phyloP scores from a whole-genome alignment of 2,888 invertebrate genomes.

The Synanthedon myopaeformis region DNA sequence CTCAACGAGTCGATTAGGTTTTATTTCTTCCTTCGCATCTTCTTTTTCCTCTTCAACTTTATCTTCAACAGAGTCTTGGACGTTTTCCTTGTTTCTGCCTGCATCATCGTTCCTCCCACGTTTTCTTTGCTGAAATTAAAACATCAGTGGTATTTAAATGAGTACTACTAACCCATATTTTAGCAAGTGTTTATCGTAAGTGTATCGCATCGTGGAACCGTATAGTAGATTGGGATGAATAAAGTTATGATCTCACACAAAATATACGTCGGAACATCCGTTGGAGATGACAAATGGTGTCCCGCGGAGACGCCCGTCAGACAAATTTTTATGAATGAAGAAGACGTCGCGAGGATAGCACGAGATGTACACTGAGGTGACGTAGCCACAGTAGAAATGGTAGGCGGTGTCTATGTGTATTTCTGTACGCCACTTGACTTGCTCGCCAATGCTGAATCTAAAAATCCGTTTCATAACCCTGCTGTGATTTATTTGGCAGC shows the following conservation, averaged over 20 bases:
- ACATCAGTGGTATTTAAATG: constrained; percentile 2
- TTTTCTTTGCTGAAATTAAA: constrained; percentile 52
- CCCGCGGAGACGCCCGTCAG: constrained; percentile 12
- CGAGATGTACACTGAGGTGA: constrained; percentile 35
- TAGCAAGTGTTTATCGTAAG: background rate
- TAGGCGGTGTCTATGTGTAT: constrained; percentile 52
- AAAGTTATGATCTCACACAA: constrained; percentile 21
- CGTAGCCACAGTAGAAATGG: constrained; percentile 51
- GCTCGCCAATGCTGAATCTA: constrained; percentile 50
- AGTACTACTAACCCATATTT: background rate
- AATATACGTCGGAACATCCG: constrained; percentile 43
- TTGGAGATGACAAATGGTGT: constrained; percentile 13
- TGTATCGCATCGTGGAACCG: background rate
- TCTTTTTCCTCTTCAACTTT: constrained; percentile 17
- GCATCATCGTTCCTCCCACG: constrained; percentile 32
- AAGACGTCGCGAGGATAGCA: constrained; percentile 21
- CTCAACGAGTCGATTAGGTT: constrained; percentile 57
- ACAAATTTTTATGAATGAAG: constrained; percentile 32
- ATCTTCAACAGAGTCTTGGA: constrained; percentile 25
- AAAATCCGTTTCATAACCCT: constrained; percentile 54
- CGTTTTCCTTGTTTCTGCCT: constrained; percentile 49
- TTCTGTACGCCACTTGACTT: constrained; percentile 57
- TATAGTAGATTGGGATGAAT: background rate
- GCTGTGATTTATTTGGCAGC: constrained; percentile 49
- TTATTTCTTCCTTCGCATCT: constrained; percentile 49